Conservation (phyloP, 2,113 vertebrate species). For the Pterophyllum scalare region DNA sequence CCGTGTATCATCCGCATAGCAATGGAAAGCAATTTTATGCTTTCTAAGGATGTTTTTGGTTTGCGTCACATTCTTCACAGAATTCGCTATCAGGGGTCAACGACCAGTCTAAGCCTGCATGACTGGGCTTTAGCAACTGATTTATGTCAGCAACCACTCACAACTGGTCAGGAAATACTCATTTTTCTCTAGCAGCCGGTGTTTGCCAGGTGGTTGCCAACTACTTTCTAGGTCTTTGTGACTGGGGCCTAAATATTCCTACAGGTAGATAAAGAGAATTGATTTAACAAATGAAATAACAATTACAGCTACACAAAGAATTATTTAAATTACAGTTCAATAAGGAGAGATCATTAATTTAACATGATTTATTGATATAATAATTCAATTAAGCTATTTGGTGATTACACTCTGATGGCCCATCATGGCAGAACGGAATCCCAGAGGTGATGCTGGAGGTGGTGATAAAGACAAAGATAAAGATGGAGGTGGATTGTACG, state of each 20-base stretch:
- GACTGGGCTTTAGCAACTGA: neutral
- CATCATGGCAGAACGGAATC: too few relatives aligned
- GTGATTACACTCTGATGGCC: too few relatives aligned
- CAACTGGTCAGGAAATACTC: neutral
- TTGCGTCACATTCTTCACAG: neutral
- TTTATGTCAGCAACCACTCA: neutral
- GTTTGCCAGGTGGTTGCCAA: neutral
- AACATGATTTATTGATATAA: too few relatives aligned
- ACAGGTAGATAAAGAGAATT: neutral
- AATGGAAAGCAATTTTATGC: too few relatives aligned
- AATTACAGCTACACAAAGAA: too few relatives aligned
- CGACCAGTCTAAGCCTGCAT: neutral
- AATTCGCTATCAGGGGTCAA: neutral
- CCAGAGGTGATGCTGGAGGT: too few relatives aligned
- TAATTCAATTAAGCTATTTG: too few relatives aligned
- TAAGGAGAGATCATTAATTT: too few relatives aligned
- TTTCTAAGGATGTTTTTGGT: neutral
- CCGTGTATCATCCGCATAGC: too few relatives aligned
- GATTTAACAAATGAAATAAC: neutral
- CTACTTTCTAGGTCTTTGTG: neutral
- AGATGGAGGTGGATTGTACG: too few relatives aligned
- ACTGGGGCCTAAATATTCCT: neutral
- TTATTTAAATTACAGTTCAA: too few relatives aligned
- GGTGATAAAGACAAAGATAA: too few relatives aligned
- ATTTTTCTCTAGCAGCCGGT: neutral